These are phyloP conservation scores for Macrosoma leucophasiata DNA, from an alignment of 2,888 invertebrate species.

Conservation along the genomic window DNA sequence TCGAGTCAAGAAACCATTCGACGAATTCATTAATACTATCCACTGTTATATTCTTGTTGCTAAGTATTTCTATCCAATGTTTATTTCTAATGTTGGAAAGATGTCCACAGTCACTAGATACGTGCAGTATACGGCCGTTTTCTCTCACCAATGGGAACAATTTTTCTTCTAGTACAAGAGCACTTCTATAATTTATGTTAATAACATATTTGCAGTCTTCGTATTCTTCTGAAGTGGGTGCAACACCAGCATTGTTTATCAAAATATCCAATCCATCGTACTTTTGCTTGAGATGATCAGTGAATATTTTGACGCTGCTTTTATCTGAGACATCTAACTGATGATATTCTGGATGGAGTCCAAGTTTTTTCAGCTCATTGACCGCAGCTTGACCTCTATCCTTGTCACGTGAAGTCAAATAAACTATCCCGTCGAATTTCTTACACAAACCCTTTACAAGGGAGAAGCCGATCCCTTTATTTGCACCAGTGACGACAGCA, in stretches of 20 bases:
- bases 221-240: too few species aligned
- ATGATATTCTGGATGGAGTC: conserved; percentile 30
- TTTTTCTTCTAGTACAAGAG: conserved; percentile 75
- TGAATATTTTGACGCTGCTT: conserved; percentile 67
- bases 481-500: conserved; percentile 76
- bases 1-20: conserved; percentile 70
- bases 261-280: conserved; percentile 79
- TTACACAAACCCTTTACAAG: conserved; percentile 77
- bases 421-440: conserved; percentile 75
- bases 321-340: conserved; percentile 78
- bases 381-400: conserved; percentile 34
- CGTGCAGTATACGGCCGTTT: conserved; percentile 82
- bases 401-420: conserved; percentile 65
- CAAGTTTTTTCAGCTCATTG: conserved; percentile 29
- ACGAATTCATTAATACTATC: conserved; percentile 53
- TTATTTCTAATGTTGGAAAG: conserved; percentile 72
- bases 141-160: conserved; percentile 78
- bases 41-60: conserved; percentile 40
- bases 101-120: conserved; percentile 82
- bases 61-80: conserved; percentile 45
- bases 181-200: conserved; percentile 79
- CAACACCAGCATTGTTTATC: conserved; percentile 81
- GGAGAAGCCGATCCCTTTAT: conserved; percentile 80
- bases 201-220: conserved; percentile 76
- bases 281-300: conserved; percentile 61